These are phyloP conservation scores for Caprella mutica DNA, from an alignment of 2,888 invertebrate genomes.

Conservation along the genomic window DNA sequence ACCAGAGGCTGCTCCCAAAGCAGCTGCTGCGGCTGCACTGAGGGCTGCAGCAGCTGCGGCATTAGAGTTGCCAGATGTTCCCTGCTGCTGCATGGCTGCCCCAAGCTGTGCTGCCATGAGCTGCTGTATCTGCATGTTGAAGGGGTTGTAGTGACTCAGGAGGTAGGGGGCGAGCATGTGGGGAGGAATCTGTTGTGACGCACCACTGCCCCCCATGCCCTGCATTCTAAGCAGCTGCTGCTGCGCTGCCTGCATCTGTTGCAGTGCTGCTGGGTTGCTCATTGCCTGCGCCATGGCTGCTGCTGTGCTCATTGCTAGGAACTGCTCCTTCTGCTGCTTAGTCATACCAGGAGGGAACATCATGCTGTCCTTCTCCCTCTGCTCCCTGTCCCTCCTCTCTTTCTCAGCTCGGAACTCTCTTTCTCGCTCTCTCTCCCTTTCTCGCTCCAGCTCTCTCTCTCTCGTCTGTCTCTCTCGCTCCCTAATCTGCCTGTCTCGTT, in stretches of 20 bases:
- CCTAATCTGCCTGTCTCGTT: slow-evolving; percentile 14
- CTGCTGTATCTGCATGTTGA: slow-evolving; percentile 30
- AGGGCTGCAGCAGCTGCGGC: slow-evolving; percentile 43
- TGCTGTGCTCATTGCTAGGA: slow-evolving; percentile 32
- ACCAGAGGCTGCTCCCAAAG: slow-evolving; percentile 37
- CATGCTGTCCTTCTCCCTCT: slow-evolving; percentile 31
- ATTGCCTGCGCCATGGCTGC: slow-evolving; percentile 34
- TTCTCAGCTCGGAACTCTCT: slow-evolving; percentile 20
- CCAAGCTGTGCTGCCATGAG: slow-evolving; percentile 34
- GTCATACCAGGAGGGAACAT: slow-evolving; percentile 32
- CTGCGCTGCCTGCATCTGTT: slow-evolving; percentile 32
- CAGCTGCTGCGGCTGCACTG: slow-evolving; percentile 36
- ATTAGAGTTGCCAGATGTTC: slow-evolving; percentile 40
- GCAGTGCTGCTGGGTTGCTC: slow-evolving; percentile 32
- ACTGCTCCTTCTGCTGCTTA: slow-evolving; percentile 34
- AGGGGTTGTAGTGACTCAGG: slow-evolving; percentile 32
- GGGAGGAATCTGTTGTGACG: slow-evolving; percentile 28
- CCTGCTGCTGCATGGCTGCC: slow-evolving; percentile 30
- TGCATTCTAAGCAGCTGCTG: slow-evolving; percentile 34
- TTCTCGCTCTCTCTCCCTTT: slow-evolving; percentile 29
- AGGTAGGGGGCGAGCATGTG: slow-evolving; percentile 29
- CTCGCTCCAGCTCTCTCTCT: slow-evolving; percentile 27
- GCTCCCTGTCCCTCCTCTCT: slow-evolving; percentile 28
- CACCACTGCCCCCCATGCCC: slow-evolving; percentile 15
- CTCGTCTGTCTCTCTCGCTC: slow-evolving; percentile 24